Evolutionary conservation across 2,113 vertebrate genomes (phyloP).

Genomic region (Dasyurus viverrinus): DNA sequence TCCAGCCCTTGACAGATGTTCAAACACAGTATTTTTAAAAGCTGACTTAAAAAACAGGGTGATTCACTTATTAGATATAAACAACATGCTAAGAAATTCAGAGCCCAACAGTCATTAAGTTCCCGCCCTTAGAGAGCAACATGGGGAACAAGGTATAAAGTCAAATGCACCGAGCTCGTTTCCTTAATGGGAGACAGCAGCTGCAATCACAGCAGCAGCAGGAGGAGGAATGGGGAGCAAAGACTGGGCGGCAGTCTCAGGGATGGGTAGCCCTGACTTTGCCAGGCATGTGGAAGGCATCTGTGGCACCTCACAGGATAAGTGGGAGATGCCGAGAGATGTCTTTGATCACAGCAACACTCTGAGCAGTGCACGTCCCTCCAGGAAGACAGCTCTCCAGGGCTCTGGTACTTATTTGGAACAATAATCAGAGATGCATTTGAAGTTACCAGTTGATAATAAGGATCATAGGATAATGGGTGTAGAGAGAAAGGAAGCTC

Average conservation of each 20-base stretch:
- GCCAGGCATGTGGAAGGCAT: background rate
- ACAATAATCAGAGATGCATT: background rate
- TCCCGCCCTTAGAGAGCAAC: slow-evolving; percentile 50
- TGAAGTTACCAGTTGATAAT: background rate
- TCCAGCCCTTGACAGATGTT: slow-evolving; percentile 81
- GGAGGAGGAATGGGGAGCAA: background rate
- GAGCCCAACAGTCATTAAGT: slow-evolving; percentile 61
- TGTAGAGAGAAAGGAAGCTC: background rate
- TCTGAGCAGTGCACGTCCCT: accelerated
- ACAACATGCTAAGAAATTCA: slow-evolving; percentile 73
- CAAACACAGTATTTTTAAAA: slow-evolving; percentile 81
- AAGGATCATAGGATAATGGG: background rate
- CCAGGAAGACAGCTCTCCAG: background rate
- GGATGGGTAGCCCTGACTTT: accelerated
- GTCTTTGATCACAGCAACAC: background rate
- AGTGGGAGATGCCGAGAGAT: background rate
- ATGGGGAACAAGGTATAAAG: slow-evolving; percentile 41
- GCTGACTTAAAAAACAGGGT: slow-evolving; percentile 67
- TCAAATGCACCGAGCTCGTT: background rate
- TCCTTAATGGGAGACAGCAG: slow-evolving; percentile 6
- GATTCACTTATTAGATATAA: slow-evolving; percentile 80
- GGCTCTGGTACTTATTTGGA: background rate
- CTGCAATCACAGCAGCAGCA: background rate
- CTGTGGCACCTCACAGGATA: background rate
- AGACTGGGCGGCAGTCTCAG: background rate